phyloP scores from a whole-genome alignment of 2,797 vertebrate species.

The Picus viridis region DNA sequence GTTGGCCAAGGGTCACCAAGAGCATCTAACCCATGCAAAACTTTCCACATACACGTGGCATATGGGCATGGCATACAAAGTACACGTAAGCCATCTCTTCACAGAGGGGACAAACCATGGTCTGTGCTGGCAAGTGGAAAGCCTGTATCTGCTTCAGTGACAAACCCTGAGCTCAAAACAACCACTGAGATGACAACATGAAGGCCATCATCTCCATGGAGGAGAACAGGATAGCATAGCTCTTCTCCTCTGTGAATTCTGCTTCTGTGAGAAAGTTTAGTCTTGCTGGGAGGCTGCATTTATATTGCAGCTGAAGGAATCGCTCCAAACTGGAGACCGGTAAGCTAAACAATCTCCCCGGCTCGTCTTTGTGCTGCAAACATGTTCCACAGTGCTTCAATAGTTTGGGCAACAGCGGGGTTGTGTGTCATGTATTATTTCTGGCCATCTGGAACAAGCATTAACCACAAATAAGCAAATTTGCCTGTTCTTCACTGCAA shows the following conservation, averaged over 20 bases:
- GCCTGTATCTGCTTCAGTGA: not conserved
- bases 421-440: slow-evolving; percentile 56
- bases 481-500: slow-evolving; percentile 50
- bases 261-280: slow-evolving; percentile 46
- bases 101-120: not conserved
- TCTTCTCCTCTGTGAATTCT: not conserved
- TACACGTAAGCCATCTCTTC: not conserved
- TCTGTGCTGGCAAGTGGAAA: not conserved
- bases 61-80: not conserved
- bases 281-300: slow-evolving; percentile 56
- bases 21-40: not conserved
- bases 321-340: slow-evolving; percentile 56
- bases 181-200: not conserved
- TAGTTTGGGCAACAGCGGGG: slow-evolving; percentile 17
- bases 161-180: not conserved
- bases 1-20: not conserved
- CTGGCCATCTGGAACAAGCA: slow-evolving; percentile 66
- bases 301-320: slow-evolving; percentile 54
- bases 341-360: slow-evolving; percentile 65
- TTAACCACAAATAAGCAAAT: slow-evolving; percentile 65
- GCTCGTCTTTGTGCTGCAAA: slow-evolving; percentile 57
- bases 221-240: not conserved
- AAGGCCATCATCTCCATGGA: not conserved
- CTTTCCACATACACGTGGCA: accelerated
- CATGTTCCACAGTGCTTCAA: slow-evolving; percentile 27